Percentiles rank a stretch among this genome's conserved stretches.
These are phyloP conservation scores for Drosophila anceps DNA, from an alignment of 2,888 invertebrate species.

Conservation along the genomic window DNA sequence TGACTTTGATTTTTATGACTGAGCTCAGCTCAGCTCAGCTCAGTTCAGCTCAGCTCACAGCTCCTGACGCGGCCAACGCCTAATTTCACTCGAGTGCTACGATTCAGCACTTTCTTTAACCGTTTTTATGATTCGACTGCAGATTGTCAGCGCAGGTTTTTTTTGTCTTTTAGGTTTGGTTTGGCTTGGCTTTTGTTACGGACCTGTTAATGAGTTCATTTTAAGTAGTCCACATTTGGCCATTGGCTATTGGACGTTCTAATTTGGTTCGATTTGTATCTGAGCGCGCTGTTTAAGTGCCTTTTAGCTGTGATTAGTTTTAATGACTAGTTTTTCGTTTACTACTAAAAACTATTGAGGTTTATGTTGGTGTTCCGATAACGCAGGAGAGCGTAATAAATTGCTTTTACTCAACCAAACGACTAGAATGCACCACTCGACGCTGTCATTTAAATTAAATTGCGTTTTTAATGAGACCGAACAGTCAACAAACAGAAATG, in stretches of 20 bases:
- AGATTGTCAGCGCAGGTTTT: constrained; percentile 29
- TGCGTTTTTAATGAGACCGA: constrained; percentile 69
- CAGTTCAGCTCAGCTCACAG: constrained; percentile 16
- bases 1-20: constrained; percentile 76
- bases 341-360: constrained; percentile 19
- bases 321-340: constrained; percentile 65
- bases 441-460: constrained; percentile 70
- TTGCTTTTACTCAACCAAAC: constrained; percentile 39
- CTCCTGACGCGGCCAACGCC: constrained; percentile 57
- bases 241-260: constrained; percentile 46
- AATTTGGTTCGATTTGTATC: constrained; percentile 74
- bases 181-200: neutral
- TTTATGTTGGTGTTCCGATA: constrained; percentile 34
- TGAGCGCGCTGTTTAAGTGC: constrained; percentile 65
- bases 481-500: constrained; percentile 1
- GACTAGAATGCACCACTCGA: constrained; percentile 49
- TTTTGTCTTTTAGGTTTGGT: neutral
- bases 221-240: constrained; percentile 65
- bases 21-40: constrained; percentile 1
- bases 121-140: constrained; percentile 48
- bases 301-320: constrained; percentile 76
- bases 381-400: constrained; percentile 48
- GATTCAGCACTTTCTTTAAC: constrained; percentile 67
- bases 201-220: constrained; percentile 73
- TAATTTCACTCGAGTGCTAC: constrained; percentile 64